These are phyloP conservation scores for Panzeria rudis DNA, from an alignment of 2,888 invertebrate genomes.

Conservation along the genomic window DNA sequence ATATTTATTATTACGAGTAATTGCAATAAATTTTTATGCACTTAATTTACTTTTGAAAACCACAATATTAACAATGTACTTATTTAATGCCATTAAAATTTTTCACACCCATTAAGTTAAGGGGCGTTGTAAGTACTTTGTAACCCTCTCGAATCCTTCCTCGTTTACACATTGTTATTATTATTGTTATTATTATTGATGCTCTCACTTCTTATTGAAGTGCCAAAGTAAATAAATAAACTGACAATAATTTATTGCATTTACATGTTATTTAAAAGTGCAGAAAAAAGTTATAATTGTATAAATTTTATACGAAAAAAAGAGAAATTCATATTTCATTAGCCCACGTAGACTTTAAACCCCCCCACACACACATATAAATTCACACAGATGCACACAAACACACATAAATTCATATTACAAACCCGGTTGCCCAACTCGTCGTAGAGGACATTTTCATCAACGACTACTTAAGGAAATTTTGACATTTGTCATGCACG, in stretches of 20 bases:
- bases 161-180: not conserved
- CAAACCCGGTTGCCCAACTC: not conserved
- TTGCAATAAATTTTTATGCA: slow-evolving; percentile 1
- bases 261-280: slow-evolving; percentile 49
- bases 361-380: not conserved
- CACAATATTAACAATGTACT: slow-evolving; percentile 37
- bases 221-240: slow-evolving; percentile 58
- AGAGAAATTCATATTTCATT: slow-evolving; percentile 42
- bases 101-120: not conserved
- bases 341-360: slow-evolving; percentile 44
- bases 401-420: not conserved
- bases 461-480: too few relatives aligned
- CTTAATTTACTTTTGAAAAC: slow-evolving; percentile 8
- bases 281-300: slow-evolving; percentile 61
- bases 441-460: too few relatives aligned
- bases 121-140: slow-evolving; percentile 35
- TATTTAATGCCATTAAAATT: not conserved
- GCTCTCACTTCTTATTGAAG: slow-evolving; percentile 37
- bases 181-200: slow-evolving; percentile 13
- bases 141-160: not conserved
- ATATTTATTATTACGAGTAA: not conserved
- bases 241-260: slow-evolving; percentile 67
- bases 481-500: too few relatives aligned
- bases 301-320: slow-evolving; percentile 44
- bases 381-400: not conserved